Evolutionary conservation across 2,797 vertebrate species (phyloP), one percentile per base, ranked within the genome.

Genomic region (Steatocranus sp.): DNA sequence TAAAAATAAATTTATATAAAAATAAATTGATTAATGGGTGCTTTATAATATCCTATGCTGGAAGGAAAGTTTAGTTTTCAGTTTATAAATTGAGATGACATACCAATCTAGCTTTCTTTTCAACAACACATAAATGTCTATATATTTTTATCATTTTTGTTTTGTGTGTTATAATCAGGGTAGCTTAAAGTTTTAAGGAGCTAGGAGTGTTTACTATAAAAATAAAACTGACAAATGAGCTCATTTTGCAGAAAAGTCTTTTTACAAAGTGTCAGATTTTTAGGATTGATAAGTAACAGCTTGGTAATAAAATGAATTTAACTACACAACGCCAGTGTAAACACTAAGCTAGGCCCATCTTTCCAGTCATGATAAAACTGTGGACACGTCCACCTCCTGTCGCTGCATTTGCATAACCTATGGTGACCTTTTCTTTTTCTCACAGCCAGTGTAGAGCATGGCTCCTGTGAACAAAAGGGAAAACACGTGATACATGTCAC

Each of bases 121-220:
- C 17, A 50, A 49, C 0, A 17, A 0, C 12, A 41, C 0, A 9
- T 17, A 0, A 10, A 0, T 68, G n/a, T 43, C 0, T 43, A 43
- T 25, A 3, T 14, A 4, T 5, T 1, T 56, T 61, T 20, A 36
- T 20, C 6, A 1, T 12, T 66, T 66, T 66, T 12, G 8, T 58
- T 61, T 61, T 0, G 3, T 25, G 43, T 0, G 38, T 68, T 68
- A 0, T 43, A 0, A 3, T 43, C 14, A 0, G 38, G 2, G 4
- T 27, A 0, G 8, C 38, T 0, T 2, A 70, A 43, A 0, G 0
- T 17, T 68, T 25, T 68, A 68, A 43, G 1, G 0, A 11, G 23
- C 0, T 43, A 2, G 12, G 9, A 43, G 5, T 27, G 20, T 68
- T 43, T 68, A 43, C 43, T 68, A 68, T 17, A 68, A 68, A 68